A percentile compares a stretch with the other conserved stretches of the same genome.
These are phyloP conservation scores for Caenorhabditis sp. DNA, from an alignment of 2,888 invertebrate species.

Conservation along the genomic window DNA sequence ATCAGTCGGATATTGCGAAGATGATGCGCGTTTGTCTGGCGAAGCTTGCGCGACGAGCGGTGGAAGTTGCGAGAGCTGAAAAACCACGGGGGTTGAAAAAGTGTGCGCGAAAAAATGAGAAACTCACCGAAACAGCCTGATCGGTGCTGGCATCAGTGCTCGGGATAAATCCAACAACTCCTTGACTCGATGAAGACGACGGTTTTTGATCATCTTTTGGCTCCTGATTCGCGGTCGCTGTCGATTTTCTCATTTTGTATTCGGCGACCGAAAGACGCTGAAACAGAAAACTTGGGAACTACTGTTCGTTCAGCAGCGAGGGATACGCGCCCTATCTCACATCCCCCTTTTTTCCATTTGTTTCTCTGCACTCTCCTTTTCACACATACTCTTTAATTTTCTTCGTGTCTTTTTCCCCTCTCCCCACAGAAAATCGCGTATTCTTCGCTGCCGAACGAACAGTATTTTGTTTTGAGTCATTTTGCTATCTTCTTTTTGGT, in stretches of 20 bases:
- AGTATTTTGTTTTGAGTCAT: too few relatives aligned
- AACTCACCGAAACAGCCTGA: not conserved
- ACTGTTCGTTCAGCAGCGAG: too few relatives aligned
- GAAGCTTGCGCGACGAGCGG: not conserved
- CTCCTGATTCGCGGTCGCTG: not conserved
- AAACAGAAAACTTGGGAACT: not conserved
- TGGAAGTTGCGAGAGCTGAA: not conserved
- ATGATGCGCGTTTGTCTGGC: not conserved
- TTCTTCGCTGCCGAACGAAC: too few relatives aligned
- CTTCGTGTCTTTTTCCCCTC: too few relatives aligned
- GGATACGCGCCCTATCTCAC: too few relatives aligned
- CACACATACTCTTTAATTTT: too few relatives aligned
- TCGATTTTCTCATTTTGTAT: conserved; percentile 7
- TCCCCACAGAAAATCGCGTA: too few relatives aligned
- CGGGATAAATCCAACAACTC: conserved; percentile 30
- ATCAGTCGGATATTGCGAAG: not conserved
- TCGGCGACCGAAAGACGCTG: conserved; percentile 12
- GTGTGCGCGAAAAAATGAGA: not conserved
- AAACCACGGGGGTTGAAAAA: not conserved
- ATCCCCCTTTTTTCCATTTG: too few relatives aligned
- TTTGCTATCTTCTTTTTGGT: too few relatives aligned
- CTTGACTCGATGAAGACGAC: not conserved
- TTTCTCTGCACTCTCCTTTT: too few relatives aligned
- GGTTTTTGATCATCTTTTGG: not conserved
- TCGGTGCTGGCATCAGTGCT: conserved; percentile 19